Conservation (phyloP, 2,888 invertebrate species). For the Stenotaenia linearis region DNA sequence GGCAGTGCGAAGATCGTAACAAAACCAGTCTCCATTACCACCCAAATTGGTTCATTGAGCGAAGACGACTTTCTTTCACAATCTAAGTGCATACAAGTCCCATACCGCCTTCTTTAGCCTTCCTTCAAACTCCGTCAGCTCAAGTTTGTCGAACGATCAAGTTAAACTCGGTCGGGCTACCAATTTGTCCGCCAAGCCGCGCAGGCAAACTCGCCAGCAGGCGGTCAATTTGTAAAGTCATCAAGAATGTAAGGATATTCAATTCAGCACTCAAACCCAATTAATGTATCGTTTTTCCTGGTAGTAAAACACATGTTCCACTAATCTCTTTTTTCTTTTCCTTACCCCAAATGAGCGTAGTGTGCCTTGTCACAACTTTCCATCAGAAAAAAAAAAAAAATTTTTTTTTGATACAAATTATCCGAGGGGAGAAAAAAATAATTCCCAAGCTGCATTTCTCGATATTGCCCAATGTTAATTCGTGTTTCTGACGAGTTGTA, state of each 20-base stretch:
- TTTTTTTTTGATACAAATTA: not conserved
- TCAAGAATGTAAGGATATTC: slow-evolving; percentile 14
- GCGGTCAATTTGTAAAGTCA: slow-evolving; percentile 10
- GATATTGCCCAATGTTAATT: not conserved
- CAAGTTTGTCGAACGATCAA: not conserved
- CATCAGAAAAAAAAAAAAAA: not conserved
- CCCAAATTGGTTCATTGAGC: slow-evolving; percentile 19
- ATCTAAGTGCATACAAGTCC: not conserved
- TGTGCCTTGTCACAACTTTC: not conserved
- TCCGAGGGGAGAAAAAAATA: not conserved
- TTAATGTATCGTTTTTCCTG: not conserved
- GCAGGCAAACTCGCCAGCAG: slow-evolving; percentile 15
- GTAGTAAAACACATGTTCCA: not conserved
- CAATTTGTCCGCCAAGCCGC: not conserved
- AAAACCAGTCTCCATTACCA: slow-evolving; percentile 19
- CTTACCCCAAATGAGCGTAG: not conserved
- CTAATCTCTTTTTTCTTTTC: not conserved
- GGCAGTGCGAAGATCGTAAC: slow-evolving; percentile 11
- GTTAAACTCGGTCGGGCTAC: not conserved
- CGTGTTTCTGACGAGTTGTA: not conserved
- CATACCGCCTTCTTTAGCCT: not conserved
- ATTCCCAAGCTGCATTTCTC: not conserved
- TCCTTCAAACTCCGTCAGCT: not conserved
- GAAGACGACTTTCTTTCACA: slow-evolving; percentile 19
- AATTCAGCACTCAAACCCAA: slow-evolving; percentile 8